phyloP scores from a whole-genome alignment of 2,888 invertebrate genomes.

The Lasius platythorax region DNA sequence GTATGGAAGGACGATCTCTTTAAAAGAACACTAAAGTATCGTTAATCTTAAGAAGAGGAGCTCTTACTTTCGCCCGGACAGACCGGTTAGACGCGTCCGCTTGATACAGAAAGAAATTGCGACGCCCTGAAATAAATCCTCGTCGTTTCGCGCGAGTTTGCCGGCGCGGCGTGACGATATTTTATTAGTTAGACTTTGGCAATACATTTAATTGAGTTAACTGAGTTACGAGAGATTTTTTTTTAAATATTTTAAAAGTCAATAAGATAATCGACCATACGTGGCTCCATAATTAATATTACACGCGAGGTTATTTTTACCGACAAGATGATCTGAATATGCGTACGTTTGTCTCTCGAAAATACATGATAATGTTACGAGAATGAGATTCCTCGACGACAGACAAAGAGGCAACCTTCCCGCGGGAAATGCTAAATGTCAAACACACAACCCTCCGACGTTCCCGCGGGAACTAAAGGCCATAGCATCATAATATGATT shows the following conservation, averaged over 20 bases:
- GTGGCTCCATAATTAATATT: neutral
- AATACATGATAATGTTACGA: conserved; percentile 67
- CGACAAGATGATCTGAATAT: neutral
- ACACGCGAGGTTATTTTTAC: neutral
- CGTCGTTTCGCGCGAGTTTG: conserved; percentile 24
- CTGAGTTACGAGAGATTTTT: neutral
- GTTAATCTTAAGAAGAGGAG: conserved; percentile 84
- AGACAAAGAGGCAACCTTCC: conserved; percentile 75
- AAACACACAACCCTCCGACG: conserved; percentile 79
- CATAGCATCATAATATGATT: conserved; percentile 83
- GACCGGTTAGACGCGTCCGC: conserved; percentile 85
- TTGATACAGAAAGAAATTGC: conserved; percentile 85
- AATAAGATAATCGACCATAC: neutral
- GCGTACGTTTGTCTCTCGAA: conserved; percentile 30
- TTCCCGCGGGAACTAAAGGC: conserved; percentile 81
- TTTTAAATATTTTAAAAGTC: neutral
- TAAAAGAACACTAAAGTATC: conserved; percentile 85
- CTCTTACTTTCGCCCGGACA: conserved; percentile 83
- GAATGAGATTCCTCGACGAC: conserved; percentile 69
- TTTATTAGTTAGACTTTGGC: neutral
- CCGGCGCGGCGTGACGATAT: neutral
- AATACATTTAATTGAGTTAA: neutral
- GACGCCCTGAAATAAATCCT: conserved; percentile 81
- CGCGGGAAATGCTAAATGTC: conserved; percentile 84
- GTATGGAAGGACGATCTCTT: conserved; percentile 78